Conservation (phyloP, 2,888 invertebrate species). For the Ophion obscuratus region DNA sequence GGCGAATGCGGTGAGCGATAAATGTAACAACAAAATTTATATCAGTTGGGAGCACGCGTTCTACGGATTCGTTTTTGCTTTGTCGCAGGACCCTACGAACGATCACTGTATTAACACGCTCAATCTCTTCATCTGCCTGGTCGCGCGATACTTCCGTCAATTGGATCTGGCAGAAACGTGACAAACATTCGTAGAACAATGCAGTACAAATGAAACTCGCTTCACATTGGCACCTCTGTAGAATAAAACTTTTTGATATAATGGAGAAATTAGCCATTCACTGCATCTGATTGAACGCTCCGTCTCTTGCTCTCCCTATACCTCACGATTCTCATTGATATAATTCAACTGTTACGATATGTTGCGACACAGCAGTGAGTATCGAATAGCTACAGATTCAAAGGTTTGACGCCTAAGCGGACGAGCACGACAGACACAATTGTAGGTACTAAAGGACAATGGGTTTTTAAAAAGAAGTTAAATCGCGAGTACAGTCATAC, state of each 20-base stretch:
- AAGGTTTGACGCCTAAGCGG: not conserved
- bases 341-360: not conserved
- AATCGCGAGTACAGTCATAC: not conserved
- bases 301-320: not conserved
- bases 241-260: conserved; percentile 71
- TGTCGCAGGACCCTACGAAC: conserved; percentile 71
- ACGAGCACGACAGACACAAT: not conserved
- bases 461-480: not conserved
- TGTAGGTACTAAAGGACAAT: not conserved
- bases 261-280: conserved; percentile 53
- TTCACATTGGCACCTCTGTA: conserved; percentile 31
- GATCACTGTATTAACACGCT: conserved; percentile 85
- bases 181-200: conserved; percentile 35
- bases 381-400: not conserved
- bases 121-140: conserved; percentile 91
- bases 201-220: conserved; percentile 28
- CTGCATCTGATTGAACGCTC: not conserved
- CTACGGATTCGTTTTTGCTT: not conserved
- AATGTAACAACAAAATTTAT: conserved; percentile 29
- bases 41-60: not conserved
- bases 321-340: not conserved
- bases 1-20: conserved; percentile 77
- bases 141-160: conserved; percentile 91
- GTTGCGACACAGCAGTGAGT: not conserved
- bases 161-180: conserved; percentile 88